phyloP scores from a whole-genome alignment of 2,888 invertebrate genomes.

The Protophormia terraenovae region DNA sequence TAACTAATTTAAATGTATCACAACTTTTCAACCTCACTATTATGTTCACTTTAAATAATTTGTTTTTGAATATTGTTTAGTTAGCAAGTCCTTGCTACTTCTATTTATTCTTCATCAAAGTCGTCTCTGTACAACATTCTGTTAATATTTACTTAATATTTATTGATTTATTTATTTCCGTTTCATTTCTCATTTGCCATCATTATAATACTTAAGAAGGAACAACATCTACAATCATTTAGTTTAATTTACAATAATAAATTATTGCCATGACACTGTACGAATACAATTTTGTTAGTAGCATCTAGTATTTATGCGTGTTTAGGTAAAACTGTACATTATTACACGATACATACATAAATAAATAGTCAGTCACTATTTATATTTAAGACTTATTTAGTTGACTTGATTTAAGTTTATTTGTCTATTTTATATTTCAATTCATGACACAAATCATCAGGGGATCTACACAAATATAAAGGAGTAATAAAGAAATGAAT shows the following conservation, averaged over 20 bases:
- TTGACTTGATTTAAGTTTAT: neutral
- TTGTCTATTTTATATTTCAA: conserved; percentile 21
- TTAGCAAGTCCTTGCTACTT: neutral
- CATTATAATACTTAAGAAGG: neutral
- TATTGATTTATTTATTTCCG: conserved; percentile 20
- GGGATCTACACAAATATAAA: neutral
- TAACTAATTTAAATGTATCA: neutral
- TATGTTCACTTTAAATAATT: neutral
- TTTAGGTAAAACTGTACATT: neutral
- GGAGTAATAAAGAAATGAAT: no score
- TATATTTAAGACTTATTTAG: neutral
- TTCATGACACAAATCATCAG: neutral
- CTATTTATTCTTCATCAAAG: no score
- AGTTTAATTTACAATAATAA: conserved; percentile 14
- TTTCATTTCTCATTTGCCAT: neutral
- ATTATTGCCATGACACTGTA: conserved; percentile 23
- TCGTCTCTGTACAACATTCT: neutral
- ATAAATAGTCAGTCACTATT: neutral
- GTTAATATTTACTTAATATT: neutral
- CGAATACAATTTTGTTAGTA: neutral
- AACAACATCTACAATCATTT: neutral
- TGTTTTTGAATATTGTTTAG: neutral
- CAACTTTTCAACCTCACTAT: neutral
- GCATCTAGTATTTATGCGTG: neutral
- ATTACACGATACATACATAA: neutral